Evolutionary conservation across 2,113 vertebrate species (phyloP).

Genomic region (Myotis lucifugus): DNA sequence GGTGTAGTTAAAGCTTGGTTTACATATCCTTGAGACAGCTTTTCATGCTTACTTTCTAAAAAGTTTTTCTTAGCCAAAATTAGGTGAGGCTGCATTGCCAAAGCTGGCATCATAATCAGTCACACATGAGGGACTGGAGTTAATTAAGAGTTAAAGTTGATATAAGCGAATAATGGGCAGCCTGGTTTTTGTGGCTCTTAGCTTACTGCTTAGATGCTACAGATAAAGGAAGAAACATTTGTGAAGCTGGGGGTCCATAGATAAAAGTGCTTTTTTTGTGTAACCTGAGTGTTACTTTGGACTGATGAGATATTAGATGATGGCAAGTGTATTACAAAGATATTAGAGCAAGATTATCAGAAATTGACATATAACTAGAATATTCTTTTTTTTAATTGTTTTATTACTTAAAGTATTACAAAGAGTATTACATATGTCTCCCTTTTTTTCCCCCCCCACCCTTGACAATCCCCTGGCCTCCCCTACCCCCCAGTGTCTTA

Average conservation of each 20-base stretch:
- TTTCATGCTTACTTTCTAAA: constrained; percentile 55
- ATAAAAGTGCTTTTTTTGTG: constrained; percentile 30
- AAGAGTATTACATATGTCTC: too few species aligned
- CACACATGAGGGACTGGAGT: neutral
- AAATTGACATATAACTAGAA: neutral
- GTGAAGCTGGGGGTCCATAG: neutral
- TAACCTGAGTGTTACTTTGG: neutral
- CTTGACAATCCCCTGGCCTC: too few species aligned
- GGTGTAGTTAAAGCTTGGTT: constrained; percentile 26
- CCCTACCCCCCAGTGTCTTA: too few species aligned
- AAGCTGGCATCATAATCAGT: neutral
- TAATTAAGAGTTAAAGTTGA: constrained; percentile 44
- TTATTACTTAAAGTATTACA: too few species aligned
- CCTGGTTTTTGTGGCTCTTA: constrained; percentile 23
- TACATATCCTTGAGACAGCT: constrained; percentile 22
- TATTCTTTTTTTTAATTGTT: neutral
- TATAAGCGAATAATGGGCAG: neutral
- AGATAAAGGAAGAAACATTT: constrained; percentile 16
- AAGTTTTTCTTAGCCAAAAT: constrained; percentile 29
- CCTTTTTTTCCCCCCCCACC: too few species aligned
- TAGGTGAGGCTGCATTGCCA: neutral
- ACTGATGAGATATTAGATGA: neutral
- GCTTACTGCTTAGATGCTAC: neutral
- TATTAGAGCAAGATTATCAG: neutral
- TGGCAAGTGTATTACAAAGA: neutral